Evolutionary conservation across 2,113 vertebrate genomes (phyloP).

Genomic region (Osmerus mordax): DNA sequence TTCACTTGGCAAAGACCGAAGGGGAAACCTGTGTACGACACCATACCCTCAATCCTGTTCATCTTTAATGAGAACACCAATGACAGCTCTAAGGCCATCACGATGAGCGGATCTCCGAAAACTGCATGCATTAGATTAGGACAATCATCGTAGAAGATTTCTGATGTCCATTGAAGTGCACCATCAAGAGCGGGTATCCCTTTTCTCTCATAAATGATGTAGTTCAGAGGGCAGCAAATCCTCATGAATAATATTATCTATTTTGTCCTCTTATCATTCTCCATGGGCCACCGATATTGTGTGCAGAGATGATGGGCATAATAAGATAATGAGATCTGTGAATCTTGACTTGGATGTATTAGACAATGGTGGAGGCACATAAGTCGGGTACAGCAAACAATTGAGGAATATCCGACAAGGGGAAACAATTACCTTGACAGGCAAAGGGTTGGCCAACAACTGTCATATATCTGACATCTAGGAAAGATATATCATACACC

Average conservation of each 20-base stretch:
- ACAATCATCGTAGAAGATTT: constrained; percentile 40
- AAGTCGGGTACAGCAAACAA: neutral
- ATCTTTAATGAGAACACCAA: constrained; percentile 45
- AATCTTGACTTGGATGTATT: constrained; percentile 9
- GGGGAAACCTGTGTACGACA: constrained; percentile 25
- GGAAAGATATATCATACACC: neutral
- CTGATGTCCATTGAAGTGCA: constrained; percentile 7
- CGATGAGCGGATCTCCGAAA: constrained; percentile 11
- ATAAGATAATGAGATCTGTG: constrained; percentile 2
- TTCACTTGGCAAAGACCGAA: constrained; percentile 25
- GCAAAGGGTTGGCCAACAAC: neutral
- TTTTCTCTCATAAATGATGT: constrained; percentile 26
- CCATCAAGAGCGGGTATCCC: neutral
- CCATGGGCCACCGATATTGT: constrained; percentile 20
- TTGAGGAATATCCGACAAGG: neutral
- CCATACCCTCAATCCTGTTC: constrained; percentile 19
- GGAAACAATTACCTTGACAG: neutral
- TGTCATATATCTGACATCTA: constrained; percentile 5
- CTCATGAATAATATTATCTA: constrained; percentile 36
- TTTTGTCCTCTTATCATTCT: constrained; percentile 23
- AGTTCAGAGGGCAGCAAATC: constrained; percentile 20
- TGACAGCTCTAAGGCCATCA: constrained; percentile 15
- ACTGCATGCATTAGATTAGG: constrained; percentile 40
- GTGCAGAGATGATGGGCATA: constrained; percentile 11
- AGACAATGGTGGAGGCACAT: neutral